phyloP scores from a whole-genome alignment of 1,140 invertebrate species.

The Pomacea maculata region DNA sequence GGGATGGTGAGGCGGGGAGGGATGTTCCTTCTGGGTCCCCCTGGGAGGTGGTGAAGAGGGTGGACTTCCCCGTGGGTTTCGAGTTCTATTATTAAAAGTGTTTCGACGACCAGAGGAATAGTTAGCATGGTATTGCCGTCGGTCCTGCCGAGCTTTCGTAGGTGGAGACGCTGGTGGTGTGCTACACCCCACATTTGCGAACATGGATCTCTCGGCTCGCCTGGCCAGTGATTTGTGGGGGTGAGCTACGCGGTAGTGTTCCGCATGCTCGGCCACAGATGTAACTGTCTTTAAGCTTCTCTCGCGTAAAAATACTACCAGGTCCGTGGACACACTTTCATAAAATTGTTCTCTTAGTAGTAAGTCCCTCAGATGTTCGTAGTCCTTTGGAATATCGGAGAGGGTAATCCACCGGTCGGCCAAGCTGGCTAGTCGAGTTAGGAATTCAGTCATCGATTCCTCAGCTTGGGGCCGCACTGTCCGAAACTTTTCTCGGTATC shows the following conservation, averaged over 20 bases:
- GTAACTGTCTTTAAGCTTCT: not conserved
- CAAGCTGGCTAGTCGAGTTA: not conserved
- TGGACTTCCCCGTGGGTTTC: too few relatives aligned
- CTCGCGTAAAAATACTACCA: constrained; percentile 13
- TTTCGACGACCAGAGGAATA: too few relatives aligned
- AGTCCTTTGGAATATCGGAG: not conserved
- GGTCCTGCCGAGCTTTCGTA: too few relatives aligned
- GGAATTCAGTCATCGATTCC: not conserved
- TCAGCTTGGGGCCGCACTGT: not conserved
- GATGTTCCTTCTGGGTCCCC: too few relatives aligned
- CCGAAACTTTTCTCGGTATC: constrained; percentile 2
- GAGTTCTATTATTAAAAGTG: too few relatives aligned
- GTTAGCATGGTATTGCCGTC: too few relatives aligned
- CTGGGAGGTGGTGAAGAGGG: too few relatives aligned
- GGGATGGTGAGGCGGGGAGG: too few relatives aligned
- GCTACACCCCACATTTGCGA: too few relatives aligned
- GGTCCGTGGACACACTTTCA: not conserved
- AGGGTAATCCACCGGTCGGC: not conserved
- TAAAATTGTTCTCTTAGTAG: not conserved
- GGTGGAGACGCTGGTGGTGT: too few relatives aligned
- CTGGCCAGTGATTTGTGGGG: not conserved
- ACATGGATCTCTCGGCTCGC: too few relatives aligned
- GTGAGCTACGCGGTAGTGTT: not conserved
- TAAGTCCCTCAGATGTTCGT: not conserved
- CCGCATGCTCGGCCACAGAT: not conserved